These are phyloP conservation scores for Amphipoea lucens DNA, from an alignment of 2,888 invertebrate genomes.

Conservation along the genomic window DNA sequence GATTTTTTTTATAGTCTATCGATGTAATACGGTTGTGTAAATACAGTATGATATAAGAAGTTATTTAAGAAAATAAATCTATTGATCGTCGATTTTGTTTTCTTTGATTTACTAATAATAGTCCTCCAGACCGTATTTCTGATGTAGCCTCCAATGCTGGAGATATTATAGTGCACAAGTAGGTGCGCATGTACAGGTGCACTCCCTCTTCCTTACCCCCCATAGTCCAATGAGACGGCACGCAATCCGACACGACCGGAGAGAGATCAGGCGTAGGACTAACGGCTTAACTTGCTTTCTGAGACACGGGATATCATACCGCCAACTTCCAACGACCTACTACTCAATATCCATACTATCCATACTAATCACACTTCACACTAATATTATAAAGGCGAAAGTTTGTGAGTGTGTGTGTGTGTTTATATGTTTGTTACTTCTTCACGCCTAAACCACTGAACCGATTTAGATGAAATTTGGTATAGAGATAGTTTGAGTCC, in stretches of 20 bases:
- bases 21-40: constrained; percentile 81
- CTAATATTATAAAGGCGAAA: too few relatives aligned
- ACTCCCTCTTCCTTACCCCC: neutral
- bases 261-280: neutral
- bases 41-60: constrained; percentile 77
- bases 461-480: too few relatives aligned
- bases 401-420: too few relatives aligned
- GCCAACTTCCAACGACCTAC: neutral
- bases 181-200: neutral
- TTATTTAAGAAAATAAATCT: constrained; percentile 85
- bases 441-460: too few relatives aligned
- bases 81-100: constrained; percentile 77
- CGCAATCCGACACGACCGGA: neutral
- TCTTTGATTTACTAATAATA: constrained; percentile 41
- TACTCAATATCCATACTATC: too few relatives aligned
- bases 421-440: too few relatives aligned
- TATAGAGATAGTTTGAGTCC: too few relatives aligned
- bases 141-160: neutral
- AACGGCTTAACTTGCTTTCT: neutral
- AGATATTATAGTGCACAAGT: neutral
- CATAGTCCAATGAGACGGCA: neutral
- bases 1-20: constrained; percentile 69
- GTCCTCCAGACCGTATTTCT: neutral
- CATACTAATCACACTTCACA: too few relatives aligned
- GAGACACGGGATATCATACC: neutral